These are phyloP conservation scores for Panurus biarmicus DNA, from an alignment of 2,113 vertebrate genomes.

Conservation along the genomic window DNA sequence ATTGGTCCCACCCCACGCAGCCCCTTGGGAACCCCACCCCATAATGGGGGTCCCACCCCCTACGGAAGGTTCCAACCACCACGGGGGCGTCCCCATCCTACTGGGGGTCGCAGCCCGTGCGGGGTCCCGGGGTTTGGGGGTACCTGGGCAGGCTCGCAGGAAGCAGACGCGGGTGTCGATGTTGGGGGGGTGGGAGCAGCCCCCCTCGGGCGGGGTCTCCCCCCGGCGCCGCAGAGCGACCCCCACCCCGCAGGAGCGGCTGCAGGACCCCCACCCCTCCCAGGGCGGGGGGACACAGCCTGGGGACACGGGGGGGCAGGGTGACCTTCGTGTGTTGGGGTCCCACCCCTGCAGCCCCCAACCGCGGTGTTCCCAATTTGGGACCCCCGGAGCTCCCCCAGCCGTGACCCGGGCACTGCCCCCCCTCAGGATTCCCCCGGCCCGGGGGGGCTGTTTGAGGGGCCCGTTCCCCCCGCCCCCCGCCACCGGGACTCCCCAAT, in stretches of 20 bases:
- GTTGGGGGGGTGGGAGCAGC: constrained; percentile 68
- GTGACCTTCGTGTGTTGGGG: not conserved
- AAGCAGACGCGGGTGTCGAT: constrained; percentile 81
- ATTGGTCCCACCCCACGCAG: not conserved
- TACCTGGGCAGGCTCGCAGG: constrained; percentile 82
- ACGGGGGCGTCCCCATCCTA: not conserved
- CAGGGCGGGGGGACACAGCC: constrained; percentile 81
- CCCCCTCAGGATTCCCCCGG: too few relatives aligned
- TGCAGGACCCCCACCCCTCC: constrained; percentile 85
- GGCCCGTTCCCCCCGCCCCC: not conserved
- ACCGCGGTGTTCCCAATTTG: not conserved
- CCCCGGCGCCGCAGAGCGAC: constrained; percentile 75
- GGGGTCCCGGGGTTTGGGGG: not conserved
- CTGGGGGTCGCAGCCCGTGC: not conserved
- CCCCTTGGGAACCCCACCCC: not conserved
- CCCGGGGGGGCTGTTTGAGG: not conserved
- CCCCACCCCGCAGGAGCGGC: constrained; percentile 83
- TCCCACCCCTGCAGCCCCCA: not conserved
- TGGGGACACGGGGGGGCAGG: not conserved
- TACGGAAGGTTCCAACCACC: too few relatives aligned
- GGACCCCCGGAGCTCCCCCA: too few relatives aligned
- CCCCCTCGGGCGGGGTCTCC: constrained; percentile 62
- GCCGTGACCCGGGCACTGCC: too few relatives aligned
- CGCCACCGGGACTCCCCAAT: not conserved
- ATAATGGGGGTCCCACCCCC: too few relatives aligned